phyloP scores from a whole-genome alignment of 2,888 invertebrate species.

The Drosophila borborema region DNA sequence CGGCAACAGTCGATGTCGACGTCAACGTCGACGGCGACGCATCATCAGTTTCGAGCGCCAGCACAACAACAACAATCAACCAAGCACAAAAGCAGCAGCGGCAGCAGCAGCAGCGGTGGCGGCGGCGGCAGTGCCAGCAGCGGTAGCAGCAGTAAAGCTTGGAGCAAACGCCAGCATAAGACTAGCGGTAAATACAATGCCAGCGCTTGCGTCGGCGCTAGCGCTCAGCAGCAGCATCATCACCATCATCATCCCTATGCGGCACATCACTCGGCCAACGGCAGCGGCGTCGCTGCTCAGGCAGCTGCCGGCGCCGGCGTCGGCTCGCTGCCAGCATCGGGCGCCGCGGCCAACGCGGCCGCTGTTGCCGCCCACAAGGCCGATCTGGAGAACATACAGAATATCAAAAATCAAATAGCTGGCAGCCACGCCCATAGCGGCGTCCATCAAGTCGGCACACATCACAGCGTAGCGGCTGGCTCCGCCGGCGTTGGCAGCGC shows the following conservation, averaged over 20 bases:
- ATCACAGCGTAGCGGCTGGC: conserved; percentile 32
- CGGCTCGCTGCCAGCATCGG: conserved; percentile 35
- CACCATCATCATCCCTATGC: conserved; percentile 40
- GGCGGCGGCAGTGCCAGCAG: conserved; percentile 6
- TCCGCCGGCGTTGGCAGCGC: conserved; percentile 29
- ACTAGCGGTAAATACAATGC: conserved; percentile 76
- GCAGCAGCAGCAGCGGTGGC: conserved; percentile 12
- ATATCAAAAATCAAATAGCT: conserved; percentile 83
- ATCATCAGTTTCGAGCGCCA: conserved; percentile 84
- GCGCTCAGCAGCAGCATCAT: conserved; percentile 46
- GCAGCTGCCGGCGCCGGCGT: conserved; percentile 37
- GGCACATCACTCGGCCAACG: conserved; percentile 32
- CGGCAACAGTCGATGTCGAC: conserved; percentile 21
- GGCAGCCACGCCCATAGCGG: conserved; percentile 61
- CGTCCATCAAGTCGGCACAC: conserved; percentile 22
- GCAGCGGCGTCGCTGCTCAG: conserved; percentile 31
- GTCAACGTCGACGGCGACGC: conserved; percentile 33
- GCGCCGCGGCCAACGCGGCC: conserved; percentile 36
- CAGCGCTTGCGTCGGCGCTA: conserved; percentile 60
- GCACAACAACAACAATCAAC: conserved; percentile 70
- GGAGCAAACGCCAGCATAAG: conserved; percentile 84
- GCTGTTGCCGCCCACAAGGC: conserved; percentile 72
- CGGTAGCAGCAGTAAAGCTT: conserved; percentile 68
- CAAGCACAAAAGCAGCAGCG: conserved; percentile 61
- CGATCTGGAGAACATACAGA: conserved; percentile 84